Base-by-base conservation (phyloP, 2,888 invertebrate species). In the Meiosimyza platycephala region DNA sequence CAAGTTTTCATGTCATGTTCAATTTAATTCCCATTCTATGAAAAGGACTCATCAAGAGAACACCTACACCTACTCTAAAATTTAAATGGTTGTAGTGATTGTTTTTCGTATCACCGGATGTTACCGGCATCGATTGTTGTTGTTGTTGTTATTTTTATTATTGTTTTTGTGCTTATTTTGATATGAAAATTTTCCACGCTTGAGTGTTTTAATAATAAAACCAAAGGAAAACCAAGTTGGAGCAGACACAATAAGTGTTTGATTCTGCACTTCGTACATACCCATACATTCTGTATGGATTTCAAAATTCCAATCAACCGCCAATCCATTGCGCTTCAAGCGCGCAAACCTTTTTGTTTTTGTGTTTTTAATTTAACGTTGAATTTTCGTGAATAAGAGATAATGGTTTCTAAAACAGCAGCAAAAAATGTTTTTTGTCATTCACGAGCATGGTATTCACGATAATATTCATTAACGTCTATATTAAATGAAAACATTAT, bases 161-260 rank as follows among this genome's bases (percentile, higher is more conserved):
- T 22, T 22, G 63, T 54, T 66, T 18, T 51, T 55, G 54, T 47
- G 66, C 67, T 59, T 59, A 18, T 50, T 57, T 47, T 47, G 57
- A 57, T 47, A 67, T 67, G 67, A 48, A 67, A 67, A 67, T 67
- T 68, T 68, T 68, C 68, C 50, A 59, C 68, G 68, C 28, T 59
- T 22, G 18, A 68, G 59, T 59, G 67, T 67, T 67, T 55, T 67
- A 67, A 55, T 67, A 67, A 67, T 18, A 47, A 67, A 59, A 68
- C 57, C 67, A 40, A 33, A 68, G 67, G 50, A 18, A 22, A 55
- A 48, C 18, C 57, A 18, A 59, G 40, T n/a, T 51, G 18, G 48
- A 59, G 48, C 18, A 55, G 67, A 55, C 55, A 13, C 18, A 55
- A 55, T 67, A 47, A 47, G 67, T 47, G 55, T 55, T 47, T 55